Conservation (phyloP, 2,888 invertebrate genomes). For the Drosophila atripex region DNA sequence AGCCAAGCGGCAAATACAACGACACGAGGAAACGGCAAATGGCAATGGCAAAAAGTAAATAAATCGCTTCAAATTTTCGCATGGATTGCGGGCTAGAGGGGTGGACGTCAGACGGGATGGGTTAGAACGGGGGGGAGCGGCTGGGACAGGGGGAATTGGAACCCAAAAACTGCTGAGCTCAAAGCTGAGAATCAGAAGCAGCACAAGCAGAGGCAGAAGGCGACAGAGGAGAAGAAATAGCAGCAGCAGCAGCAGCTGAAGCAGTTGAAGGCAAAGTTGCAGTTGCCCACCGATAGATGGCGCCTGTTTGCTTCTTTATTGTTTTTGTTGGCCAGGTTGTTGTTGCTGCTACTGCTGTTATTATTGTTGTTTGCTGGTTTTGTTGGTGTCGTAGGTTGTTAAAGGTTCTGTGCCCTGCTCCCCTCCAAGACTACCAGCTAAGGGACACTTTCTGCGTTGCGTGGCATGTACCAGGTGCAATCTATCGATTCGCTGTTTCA, state of each 20-base stretch:
- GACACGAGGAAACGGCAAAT: conserved; percentile 51
- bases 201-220: conserved; percentile 21
- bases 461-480: conserved; percentile 75
- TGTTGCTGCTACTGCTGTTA: conserved; percentile 41
- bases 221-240: conserved; percentile 17
- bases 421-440: conserved; percentile 35
- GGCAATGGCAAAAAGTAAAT: conserved; percentile 67
- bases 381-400: conserved; percentile 71
- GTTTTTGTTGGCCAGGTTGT: conserved; percentile 53
- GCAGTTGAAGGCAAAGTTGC: conserved; percentile 42
- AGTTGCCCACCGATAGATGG: conserved; percentile 24
- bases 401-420: conserved; percentile 51
- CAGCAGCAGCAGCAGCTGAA: conserved; percentile 27
- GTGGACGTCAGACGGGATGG: background rate
- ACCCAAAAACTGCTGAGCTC: conserved; percentile 73
- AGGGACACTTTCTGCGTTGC: conserved; percentile 66
- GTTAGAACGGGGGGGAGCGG: background rate
- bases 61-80: conserved; percentile 77
- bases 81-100: conserved; percentile 64
- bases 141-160: conserved; percentile 14
- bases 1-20: conserved; percentile 43
- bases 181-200: conserved; percentile 26
- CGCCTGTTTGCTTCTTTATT: conserved; percentile 60
- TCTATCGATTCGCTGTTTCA: conserved; percentile 71
- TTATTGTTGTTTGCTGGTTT: conserved; percentile 54